Evolutionary conservation across 1,140 invertebrate genomes (phyloP), one percentile per base, ranked within the genome.

Genomic region (Achroia grisella): DNA sequence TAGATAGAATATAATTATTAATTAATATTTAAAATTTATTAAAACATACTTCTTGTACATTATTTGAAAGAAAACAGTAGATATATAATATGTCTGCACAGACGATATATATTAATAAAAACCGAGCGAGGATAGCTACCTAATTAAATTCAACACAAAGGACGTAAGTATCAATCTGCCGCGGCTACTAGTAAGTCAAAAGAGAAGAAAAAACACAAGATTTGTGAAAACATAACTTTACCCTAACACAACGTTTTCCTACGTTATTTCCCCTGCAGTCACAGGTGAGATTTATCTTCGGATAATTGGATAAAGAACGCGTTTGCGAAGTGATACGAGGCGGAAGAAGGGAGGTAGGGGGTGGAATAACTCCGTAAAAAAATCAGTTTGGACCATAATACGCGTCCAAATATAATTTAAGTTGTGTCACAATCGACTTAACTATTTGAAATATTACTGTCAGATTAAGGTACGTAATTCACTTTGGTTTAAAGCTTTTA

Each of bases 301-400:
- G 75, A 73, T 83, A 83, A 83, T 83, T 83, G 79, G 77, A 81
- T 83, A 79, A 79, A 81, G 70, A 77, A 83, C 69, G 79, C 72
- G 67, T 69, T 80, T 63, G 68, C 68, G 76, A 82, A 70, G 76
- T 83, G 79, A 83, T 83, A 74, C 76, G 72, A 68, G 56, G 17
- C n/a, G 17, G 17, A 3, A 23, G 6, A 6, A 23, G 6, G 17
- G 17, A 6, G 6, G 17, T 2, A 3, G 6, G 17, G 17, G 17
- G 17, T 23, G 17, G 17, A 23, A 23, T 23, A 23, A 23, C 17
- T 23, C 17, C 17, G 17, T 23, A 23, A 23, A 23, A 23, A 23
- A 23, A 23, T 23, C 17, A 6, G 17, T 23, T 3, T 23, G 17
- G 17, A 23, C 17, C 6, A 23, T 23, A 23, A 23, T 2, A 23